Evolutionary conservation across 2,888 invertebrate genomes (phyloP).

Genomic region (Notocelia uddmanniana): DNA sequence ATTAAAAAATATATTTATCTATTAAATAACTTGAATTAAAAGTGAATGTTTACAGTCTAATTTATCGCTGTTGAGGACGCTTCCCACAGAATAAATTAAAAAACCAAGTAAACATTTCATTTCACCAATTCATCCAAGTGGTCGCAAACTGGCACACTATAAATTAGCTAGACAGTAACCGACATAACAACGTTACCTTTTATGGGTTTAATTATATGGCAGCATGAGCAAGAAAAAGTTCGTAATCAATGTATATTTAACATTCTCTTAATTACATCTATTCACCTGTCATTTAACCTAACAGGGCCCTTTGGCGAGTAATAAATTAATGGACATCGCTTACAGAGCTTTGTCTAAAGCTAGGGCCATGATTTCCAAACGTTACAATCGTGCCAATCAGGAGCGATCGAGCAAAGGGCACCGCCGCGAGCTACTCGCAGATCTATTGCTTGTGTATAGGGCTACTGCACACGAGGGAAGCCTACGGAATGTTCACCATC

Average conservation of each 20-base stretch:
- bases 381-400: constrained; percentile 33
- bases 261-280: constrained; percentile 17
- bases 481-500: background rate
- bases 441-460: constrained; percentile 39
- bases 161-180: too few relatives aligned
- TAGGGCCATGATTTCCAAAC: constrained; percentile 24
- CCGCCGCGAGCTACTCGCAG: constrained; percentile 20
- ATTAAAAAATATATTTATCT: too few relatives aligned
- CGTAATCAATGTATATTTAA: background rate
- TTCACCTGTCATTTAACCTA: constrained; percentile 19
- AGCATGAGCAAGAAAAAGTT: background rate
- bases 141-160: too few relatives aligned
- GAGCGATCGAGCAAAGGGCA: constrained; percentile 39
- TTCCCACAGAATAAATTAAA: too few relatives aligned
- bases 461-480: background rate
- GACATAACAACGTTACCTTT: too few relatives aligned
- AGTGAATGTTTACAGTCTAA: too few relatives aligned
- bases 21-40: too few relatives aligned
- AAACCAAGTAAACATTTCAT: too few relatives aligned
- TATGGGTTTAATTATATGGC: too few relatives aligned
- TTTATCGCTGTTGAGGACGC: too few relatives aligned
- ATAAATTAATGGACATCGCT: constrained; percentile 21
- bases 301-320: constrained; percentile 25
- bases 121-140: too few relatives aligned
- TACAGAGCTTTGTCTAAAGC: background rate